These are phyloP conservation scores for Bombus haemorrhoidalis DNA, from an alignment of 1,140 invertebrate genomes.

Conservation along the genomic window DNA sequence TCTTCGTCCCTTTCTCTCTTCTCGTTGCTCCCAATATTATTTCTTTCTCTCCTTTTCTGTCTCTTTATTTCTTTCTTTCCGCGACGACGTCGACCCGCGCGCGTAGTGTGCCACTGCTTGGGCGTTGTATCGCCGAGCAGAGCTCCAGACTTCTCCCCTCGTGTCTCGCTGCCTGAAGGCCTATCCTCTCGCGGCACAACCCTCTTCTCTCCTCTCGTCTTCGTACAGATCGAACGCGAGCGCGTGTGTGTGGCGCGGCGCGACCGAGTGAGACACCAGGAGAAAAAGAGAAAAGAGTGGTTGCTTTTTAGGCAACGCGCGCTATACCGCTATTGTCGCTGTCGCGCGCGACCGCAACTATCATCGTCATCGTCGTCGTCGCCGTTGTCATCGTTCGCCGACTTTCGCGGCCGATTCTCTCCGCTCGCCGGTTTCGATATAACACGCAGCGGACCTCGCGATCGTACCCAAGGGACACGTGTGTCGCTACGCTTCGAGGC, in stretches of 20 bases:
- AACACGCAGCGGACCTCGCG: not conserved
- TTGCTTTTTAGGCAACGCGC: constrained; percentile 65
- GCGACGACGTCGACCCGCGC: not conserved
- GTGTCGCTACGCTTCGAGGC: not conserved
- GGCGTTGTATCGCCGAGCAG: constrained; percentile 26
- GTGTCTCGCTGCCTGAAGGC: constrained; percentile 16
- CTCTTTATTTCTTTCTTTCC: not conserved
- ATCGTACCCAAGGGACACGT: not conserved
- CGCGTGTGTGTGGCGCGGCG: not conserved
- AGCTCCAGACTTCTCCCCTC: constrained; percentile 17
- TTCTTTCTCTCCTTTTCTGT: not conserved
- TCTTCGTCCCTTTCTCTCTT: not conserved
- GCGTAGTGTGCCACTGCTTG: not conserved
- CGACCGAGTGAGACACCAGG: constrained; percentile 1
- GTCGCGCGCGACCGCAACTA: constrained; percentile 3
- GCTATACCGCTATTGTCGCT: not conserved
- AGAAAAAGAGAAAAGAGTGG: constrained; percentile 10
- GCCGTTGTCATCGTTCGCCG: not conserved
- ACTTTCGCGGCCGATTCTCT: too few species aligned
- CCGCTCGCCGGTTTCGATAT: constrained; percentile 24
- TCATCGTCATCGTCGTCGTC: not conserved
- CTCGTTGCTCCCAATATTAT: not conserved
- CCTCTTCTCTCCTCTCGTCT: constrained; percentile 45
- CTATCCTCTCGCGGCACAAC: constrained; percentile 30
- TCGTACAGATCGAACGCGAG: constrained; percentile 31